phyloP scores from a whole-genome alignment of 2,888 invertebrate species.

The Sinohyriopsis cumingii region DNA sequence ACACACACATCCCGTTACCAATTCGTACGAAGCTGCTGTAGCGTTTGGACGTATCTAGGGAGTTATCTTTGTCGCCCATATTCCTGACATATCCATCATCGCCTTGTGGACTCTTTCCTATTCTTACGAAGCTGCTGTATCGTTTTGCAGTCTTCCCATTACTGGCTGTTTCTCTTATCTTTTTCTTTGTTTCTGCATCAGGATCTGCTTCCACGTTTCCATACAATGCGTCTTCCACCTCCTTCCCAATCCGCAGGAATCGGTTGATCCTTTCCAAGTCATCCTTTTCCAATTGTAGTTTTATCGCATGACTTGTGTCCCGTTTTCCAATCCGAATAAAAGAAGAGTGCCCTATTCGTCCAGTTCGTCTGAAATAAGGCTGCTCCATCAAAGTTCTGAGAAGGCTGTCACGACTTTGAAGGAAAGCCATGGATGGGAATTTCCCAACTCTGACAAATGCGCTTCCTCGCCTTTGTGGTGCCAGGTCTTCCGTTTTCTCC shows the following conservation, averaged over 20 bases:
- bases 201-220: background rate
- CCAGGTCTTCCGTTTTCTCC: background rate
- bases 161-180: too few species aligned
- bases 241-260: constrained; percentile 8
- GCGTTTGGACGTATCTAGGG: constrained; percentile 1
- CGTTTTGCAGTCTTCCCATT: constrained; percentile 1
- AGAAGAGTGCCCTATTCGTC: constrained; percentile 42
- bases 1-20: constrained; percentile 5
- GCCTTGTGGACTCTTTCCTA: constrained; percentile 5
- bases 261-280: constrained; percentile 9
- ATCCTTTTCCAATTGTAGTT: constrained; percentile 5
- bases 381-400: constrained; percentile 23
- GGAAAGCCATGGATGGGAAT: constrained; percentile 40
- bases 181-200: background rate
- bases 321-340: constrained; percentile 48
- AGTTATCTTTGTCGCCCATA: background rate
- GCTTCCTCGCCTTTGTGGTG: constrained; percentile 20
- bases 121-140: constrained; percentile 19
- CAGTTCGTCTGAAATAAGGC: constrained; percentile 34
- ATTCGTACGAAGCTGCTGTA: constrained; percentile 27
- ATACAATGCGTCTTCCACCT: background rate
- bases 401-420: constrained; percentile 28
- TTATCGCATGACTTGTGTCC: constrained; percentile 28
- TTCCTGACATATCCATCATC: background rate
- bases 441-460: constrained; percentile 47